Conservation (phyloP, 2,888 invertebrate genomes). For the Pomacea canaliculata region DNA sequence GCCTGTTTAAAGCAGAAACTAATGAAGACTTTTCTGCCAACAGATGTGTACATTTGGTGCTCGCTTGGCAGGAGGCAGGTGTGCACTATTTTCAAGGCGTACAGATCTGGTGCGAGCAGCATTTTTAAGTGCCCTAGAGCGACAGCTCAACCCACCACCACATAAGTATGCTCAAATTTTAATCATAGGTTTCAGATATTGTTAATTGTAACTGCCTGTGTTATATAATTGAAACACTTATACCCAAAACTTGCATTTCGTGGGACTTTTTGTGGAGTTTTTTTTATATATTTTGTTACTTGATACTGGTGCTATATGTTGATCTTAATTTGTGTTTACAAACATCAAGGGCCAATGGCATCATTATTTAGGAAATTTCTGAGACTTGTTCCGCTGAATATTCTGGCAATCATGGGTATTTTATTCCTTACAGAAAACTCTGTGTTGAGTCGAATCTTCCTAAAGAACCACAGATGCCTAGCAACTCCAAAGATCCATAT, state of each 20-base stretch:
- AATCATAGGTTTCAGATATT: too few species aligned
- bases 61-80: conserved; percentile 55
- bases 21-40: conserved; percentile 15
- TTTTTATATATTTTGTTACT: too few species aligned
- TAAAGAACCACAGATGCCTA: conserved; percentile 53
- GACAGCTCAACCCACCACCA: conserved; percentile 64
- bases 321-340: too few species aligned
- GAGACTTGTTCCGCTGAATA: too few species aligned
- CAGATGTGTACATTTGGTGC: conserved; percentile 66
- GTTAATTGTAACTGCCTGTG: too few species aligned
- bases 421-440: conserved; percentile 57
- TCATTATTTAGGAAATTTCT: too few species aligned
- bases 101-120: conserved; percentile 61
- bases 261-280: too few species aligned
- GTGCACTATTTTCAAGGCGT: conserved; percentile 58
- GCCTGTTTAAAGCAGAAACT: too few species aligned
- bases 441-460: conserved; percentile 66
- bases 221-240: too few species aligned
- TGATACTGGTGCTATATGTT: too few species aligned
- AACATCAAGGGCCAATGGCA: too few species aligned
- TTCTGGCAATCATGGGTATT: neutral
- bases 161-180: conserved; percentile 58
- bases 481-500: conserved; percentile 63
- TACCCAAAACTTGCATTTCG: too few species aligned
- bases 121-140: conserved; percentile 61